These are phyloP conservation scores for Virgularia gustaviana DNA, from an alignment of 92 coral and sea anemone species.

Conservation along the genomic window DNA sequence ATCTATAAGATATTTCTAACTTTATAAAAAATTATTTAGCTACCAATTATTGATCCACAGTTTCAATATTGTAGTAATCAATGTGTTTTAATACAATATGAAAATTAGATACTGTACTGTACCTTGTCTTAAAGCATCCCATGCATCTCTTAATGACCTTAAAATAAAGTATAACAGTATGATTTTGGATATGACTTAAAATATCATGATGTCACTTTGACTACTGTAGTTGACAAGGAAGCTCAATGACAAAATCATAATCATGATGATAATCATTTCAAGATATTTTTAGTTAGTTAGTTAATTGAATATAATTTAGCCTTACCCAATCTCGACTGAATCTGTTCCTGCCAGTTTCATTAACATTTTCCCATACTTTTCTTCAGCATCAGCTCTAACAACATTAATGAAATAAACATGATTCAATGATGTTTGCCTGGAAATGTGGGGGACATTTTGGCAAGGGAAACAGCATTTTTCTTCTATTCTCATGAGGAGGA, in stretches of 20 bases:
- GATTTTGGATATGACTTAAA: no score
- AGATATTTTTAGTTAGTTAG: no score
- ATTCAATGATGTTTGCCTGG: neutral
- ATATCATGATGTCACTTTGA: no score
- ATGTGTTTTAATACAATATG: neutral
- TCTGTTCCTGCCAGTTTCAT: slow-evolving; percentile 71
- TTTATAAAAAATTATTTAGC: no score
- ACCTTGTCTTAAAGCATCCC: slow-evolving; percentile 83
- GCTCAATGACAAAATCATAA: no score
- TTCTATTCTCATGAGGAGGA: no score
- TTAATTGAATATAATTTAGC: no score
- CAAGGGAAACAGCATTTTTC: no score
- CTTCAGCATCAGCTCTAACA: slow-evolving; percentile 93
- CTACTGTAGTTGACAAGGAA: no score
- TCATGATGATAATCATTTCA: no score
- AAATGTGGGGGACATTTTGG: neutral
- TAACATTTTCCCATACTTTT: slow-evolving; percentile 81
- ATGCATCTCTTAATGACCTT: slow-evolving; percentile 71
- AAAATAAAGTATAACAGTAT: neutral
- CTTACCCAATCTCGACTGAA: slow-evolving; percentile 83
- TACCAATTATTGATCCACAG: no score
- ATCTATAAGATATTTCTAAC: neutral
- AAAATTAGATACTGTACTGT: neutral
- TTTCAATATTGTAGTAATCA: no score
- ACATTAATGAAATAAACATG: neutral